Base-by-base conservation (phyloP, 2,113 vertebrate genomes). In the Burhinus bistriatus region DNA sequence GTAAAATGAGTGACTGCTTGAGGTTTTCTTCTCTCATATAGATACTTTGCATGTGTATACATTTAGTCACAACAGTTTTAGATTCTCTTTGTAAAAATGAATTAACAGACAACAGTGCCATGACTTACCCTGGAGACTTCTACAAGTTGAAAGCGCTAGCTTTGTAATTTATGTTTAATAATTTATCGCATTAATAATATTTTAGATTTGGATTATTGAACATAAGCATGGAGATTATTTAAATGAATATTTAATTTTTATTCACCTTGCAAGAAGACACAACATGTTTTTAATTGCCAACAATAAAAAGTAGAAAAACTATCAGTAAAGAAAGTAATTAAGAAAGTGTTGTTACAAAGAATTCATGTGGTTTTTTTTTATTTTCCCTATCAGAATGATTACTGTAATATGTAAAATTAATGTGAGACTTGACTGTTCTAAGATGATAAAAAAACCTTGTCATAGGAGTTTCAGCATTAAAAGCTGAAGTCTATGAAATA, bases 211-310 rank as follows among this genome's bases (percentile, higher is more conserved):
- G 88, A 94, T 97, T 98, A 97, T 97, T 98, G 92, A 98, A 96
- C 90, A 96, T 90, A 98, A 98, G 82, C 90, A 97, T 89, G 45
- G 88, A 97, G 96, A 97, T 97, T 97, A 97, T 97, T 98, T 98
- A 96, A 98, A 98, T 98, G 36, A 98, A 97, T 97, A 97, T 97
- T 97, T 98, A 97, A 98, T 97, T 98, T 97, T 97, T 97, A 97
- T 97, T 98, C 98, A 98, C 96, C 97, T 98, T 98, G 94, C 78
- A 93, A 96, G 90, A 95, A 97, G 94, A 97, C 36, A 90, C 88
- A 97, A 85, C 4, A 23, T 90, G 62, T 22, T 90, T 98, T 96
- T 98, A 97, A 98, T 97, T 96, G 93, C 55, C 49, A 85, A 88
- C 51, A 96, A 58, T 94, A 91, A 91, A 97, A 97, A 89, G 32